Evolutionary conservation across 2,113 vertebrate species (phyloP), one percentile per base, ranked within the genome.

Genomic region (Cisticola juncidis): DNA sequence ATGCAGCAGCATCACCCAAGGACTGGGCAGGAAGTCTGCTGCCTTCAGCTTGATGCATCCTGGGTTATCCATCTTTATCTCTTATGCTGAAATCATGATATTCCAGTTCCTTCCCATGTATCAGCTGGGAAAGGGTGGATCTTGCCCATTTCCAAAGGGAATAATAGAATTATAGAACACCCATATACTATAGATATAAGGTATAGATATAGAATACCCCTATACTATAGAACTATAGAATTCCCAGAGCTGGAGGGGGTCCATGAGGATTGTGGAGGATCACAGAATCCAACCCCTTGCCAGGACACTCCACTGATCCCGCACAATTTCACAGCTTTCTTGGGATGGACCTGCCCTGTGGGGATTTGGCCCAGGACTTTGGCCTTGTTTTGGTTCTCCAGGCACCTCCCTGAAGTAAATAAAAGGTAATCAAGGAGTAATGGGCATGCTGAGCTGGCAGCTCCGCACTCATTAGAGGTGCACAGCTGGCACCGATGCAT

Each of bases 291-390:
- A n/a, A 0, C 20, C 14, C 69, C 24, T 60, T 14, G 20, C 45
- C 53, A 22, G 86, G 15, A 40, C 45, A 40, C 14, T 14, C 17
- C 76, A 10, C 3, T 24, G 3, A 36, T 26, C 42, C 66, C 68
- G 23, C 17, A 11, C 35, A 17, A 11, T 17, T 19, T 22, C 1
- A 54, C 35, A 36, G 11, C 20, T 44, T 22, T 70, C 21, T 47
- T 0, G 0, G 31, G 18, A 5, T 19, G 11, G 17, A 38, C 3
- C 28, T 89, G 48, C 36, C 20, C 33, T 11, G 19, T 2, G 1
- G 15, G 5, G 44, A 1, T 25, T 33, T 62, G 36, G 21, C 47
- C 25, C 11, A 12, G 36, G 23, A 13, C 11, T 57, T 58, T 60
- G 72, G 47, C 38, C 60, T 53, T 58, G 29, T 21, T 88, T 65